Evolutionary conservation across 2,888 invertebrate genomes (phyloP), one percentile per base, ranked within the genome.

Genomic region (Scotopteryx bipunctaria): DNA sequence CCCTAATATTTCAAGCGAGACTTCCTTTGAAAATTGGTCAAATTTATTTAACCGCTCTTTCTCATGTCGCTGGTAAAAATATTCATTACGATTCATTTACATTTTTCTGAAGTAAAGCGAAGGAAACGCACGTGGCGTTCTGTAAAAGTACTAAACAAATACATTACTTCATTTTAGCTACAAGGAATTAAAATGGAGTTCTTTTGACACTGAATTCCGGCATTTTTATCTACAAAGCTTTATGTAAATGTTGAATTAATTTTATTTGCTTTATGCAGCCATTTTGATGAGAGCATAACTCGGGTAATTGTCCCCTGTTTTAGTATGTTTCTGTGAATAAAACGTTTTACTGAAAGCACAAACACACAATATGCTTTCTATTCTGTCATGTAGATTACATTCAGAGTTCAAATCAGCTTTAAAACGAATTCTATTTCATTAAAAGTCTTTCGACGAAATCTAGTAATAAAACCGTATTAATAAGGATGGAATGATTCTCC

Each of bases 1-100:
- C 74, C 71, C 73, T 81, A 76, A 79, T 81, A 81, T 78, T 73
- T 78, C 52, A 55, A 46, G 46, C 50, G 55, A 43, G 45, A 35
- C 57, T 59, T 62, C 55, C 61, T 60, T 61, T 57, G 56, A 58
- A 55, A 50, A 49, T 58, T 57, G 59, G 63, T 59, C 49, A 58
- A 59, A 63, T 64, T 62, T 63, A 43, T 56, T 66, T 63, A 43
- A 55, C 45, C 50, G 49, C 43, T 55, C 42, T 48, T 44, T 54
- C 55, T 46, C 46, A 46, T 55, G 50, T 45, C 55, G 55, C 46
- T 17, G 50, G 50, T 55, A 50, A 46, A 55, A 55, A 55, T 50
- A 55, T 55, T 55, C 55, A 55, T 55, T 55, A 55, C 50, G 41
- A 55, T 51, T 46, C 31, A 56, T 51, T 51, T 56, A 43, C 48